Evolutionary conservation across 2,113 vertebrate genomes (phyloP).

Genomic region (Columba janthina): DNA sequence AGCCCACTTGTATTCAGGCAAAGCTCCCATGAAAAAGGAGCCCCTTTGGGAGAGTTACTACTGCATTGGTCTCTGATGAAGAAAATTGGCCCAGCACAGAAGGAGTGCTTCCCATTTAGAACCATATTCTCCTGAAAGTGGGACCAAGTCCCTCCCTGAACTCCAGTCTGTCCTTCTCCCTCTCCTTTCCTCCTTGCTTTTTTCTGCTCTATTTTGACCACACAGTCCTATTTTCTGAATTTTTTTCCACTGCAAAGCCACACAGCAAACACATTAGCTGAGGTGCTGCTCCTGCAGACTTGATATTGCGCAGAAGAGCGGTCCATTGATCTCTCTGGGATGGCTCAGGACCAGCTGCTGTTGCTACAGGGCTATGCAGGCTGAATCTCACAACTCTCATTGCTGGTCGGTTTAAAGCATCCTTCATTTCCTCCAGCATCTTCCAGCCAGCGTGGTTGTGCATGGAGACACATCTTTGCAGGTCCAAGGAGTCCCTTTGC

Average conservation of each 20-base stretch:
- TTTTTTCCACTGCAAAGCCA: not conserved
- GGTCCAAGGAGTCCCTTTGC: not conserved
- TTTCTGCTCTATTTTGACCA: not conserved
- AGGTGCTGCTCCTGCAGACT: not conserved
- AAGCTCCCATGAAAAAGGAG: not conserved
- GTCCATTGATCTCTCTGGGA: not conserved
- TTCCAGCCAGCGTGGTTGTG: not conserved
- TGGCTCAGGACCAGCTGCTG: not conserved
- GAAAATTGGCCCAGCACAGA: not conserved
- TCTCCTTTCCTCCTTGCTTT: not conserved
- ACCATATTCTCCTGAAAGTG: not conserved
- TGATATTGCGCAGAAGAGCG: not conserved
- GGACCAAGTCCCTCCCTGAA: not conserved
- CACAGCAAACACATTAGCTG: not conserved
- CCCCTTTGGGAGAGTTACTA: not conserved
- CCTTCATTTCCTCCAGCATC: not conserved
- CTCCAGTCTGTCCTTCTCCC: not conserved
- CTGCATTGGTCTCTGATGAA: not conserved
- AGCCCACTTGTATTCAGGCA: not conserved
- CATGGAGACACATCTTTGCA: not conserved
- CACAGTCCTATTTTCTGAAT: not conserved
- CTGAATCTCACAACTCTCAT: not conserved
- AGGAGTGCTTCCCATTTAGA: not conserved
- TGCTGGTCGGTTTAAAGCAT: not conserved
- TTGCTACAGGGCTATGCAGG: not conserved